Evolutionary conservation across 2,888 invertebrate genomes (phyloP).

Genomic region (Bugula neritina): DNA sequence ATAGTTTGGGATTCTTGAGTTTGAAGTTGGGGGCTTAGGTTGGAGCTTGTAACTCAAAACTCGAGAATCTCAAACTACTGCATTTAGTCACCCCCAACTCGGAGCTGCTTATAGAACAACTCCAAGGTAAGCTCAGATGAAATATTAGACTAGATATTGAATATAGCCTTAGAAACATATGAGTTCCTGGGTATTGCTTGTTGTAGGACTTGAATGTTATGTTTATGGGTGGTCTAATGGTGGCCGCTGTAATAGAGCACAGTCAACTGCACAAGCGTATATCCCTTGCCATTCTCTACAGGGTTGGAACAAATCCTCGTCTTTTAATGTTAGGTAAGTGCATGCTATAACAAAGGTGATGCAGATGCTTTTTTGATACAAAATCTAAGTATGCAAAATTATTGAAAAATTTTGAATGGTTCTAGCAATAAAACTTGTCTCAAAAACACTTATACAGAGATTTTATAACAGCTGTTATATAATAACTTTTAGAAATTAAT

Average conservation of each 20-base stretch:
- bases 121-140: too few species aligned
- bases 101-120: too few species aligned
- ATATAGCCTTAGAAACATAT: too few species aligned
- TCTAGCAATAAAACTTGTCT: neutral
- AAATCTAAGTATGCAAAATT: too few species aligned
- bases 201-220: slow-evolving; percentile 50
- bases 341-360: neutral
- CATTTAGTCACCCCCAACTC: too few species aligned
- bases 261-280: slow-evolving; percentile 81
- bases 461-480: neutral
- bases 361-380: neutral
- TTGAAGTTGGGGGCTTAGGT: too few species aligned
- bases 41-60: too few species aligned
- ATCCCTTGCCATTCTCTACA: slow-evolving; percentile 73
- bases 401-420: too few species aligned
- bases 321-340: slow-evolving; percentile 18
- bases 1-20: too few species aligned
- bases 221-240: slow-evolving; percentile 72
- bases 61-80: too few species aligned
- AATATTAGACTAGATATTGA: too few species aligned
- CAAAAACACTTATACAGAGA: neutral
- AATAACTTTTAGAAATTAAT: neutral
- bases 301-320: slow-evolving; percentile 53
- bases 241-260: slow-evolving; percentile 83
- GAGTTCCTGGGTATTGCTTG: too few species aligned